phyloP scores from a whole-genome alignment of 1,140 invertebrate genomes.

The Eciton burchellii region DNA sequence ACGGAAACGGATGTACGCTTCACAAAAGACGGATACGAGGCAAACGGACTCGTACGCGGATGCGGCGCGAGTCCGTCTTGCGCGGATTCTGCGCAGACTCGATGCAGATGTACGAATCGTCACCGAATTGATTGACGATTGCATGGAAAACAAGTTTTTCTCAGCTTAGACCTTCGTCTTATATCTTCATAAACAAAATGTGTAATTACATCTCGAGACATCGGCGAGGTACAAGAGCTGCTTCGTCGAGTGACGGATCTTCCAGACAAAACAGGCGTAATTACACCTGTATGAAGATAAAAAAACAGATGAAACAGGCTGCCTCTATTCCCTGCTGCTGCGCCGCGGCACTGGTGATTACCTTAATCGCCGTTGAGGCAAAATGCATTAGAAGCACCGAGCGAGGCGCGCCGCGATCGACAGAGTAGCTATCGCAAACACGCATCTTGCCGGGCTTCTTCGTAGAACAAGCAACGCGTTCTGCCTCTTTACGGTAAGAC shows the following conservation, averaged over 20 bases:
- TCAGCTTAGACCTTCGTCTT: not conserved
- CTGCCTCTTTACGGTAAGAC: slow-evolving; percentile 35
- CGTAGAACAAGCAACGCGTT: slow-evolving; percentile 16
- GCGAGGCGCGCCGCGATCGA: not conserved
- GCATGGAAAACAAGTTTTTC: not conserved
- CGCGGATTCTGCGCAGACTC: not conserved
- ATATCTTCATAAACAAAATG: not conserved
- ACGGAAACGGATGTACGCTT: slow-evolving; percentile 85
- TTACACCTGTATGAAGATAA: not conserved
- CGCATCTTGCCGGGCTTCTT: slow-evolving; percentile 1
- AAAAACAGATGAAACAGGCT: not conserved
- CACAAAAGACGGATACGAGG: slow-evolving; percentile 79
- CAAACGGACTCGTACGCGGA: slow-evolving; percentile 59
- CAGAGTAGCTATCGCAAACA: slow-evolving; percentile 15
- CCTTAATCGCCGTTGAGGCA: not conserved
- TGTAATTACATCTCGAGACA: not conserved
- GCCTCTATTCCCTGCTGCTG: not conserved
- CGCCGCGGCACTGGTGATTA: not conserved
- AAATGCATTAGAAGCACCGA: not conserved
- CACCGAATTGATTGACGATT: not conserved
- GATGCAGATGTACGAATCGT: not conserved
- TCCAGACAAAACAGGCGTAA: no score
- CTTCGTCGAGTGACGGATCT: no score
- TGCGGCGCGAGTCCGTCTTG: not conserved
- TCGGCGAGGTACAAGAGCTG: no score